A percentile compares a stretch with the other conserved stretches of the same genome.
Evolutionary conservation across 2,113 vertebrate species (phyloP).

Genomic region (Dipodomys stephensi): DNA sequence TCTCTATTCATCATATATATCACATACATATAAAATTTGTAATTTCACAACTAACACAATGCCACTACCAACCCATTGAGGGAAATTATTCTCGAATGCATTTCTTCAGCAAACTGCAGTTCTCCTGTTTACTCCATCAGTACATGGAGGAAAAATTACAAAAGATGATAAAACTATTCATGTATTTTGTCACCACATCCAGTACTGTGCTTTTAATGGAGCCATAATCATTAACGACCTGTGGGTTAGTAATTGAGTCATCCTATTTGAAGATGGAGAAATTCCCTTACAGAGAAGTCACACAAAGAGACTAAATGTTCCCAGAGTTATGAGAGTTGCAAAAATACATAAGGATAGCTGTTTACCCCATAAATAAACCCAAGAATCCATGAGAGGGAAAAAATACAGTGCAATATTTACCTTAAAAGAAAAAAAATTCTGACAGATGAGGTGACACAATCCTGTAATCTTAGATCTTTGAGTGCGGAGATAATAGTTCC

Average conservation of each 20-base stretch:
- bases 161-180: neutral
- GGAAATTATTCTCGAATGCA: conserved; percentile 49
- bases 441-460: too few relatives aligned
- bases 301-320: neutral
- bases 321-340: neutral
- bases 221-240: neutral
- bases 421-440: neutral
- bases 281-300: neutral
- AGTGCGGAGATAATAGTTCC: too few relatives aligned
- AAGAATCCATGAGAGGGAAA: neutral
- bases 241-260: neutral
- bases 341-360: neutral
- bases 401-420: neutral
- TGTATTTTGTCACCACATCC: neutral
- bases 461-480: too few relatives aligned
- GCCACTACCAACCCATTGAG: conserved; percentile 45
- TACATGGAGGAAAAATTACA: neutral
- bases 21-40: neutral
- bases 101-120: neutral
- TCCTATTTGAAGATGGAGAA: neutral
- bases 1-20: too few relatives aligned
- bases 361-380: neutral
- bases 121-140: neutral
- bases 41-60: neutral
- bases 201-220: neutral